phyloP scores from a whole-genome alignment of 92 coral and sea anemone species.

The Meandrina meandrites region DNA sequence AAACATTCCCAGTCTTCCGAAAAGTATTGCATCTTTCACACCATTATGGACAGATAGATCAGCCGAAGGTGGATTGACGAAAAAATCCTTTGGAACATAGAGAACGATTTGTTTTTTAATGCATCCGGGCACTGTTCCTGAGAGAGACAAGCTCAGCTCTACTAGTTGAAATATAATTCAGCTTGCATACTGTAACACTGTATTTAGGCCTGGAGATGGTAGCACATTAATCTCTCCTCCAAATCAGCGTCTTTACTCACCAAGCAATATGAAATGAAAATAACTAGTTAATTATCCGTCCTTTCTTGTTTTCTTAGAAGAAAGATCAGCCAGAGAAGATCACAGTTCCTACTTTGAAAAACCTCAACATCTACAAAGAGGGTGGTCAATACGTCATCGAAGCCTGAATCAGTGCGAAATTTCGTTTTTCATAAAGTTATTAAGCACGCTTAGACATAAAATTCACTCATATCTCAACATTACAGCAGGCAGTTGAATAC shows the following conservation, averaged over 20 bases:
- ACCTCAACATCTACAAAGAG: constrained; percentile 77
- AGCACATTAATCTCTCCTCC: no score
- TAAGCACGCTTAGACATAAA: neutral
- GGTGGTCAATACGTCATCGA: constrained; percentile 74
- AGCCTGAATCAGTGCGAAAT: constrained; percentile 48
- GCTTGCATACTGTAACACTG: neutral
- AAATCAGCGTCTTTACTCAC: no score
- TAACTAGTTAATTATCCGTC: no score
- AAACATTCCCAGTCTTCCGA: no score
- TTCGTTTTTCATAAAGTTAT: neutral
- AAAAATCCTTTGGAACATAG: no score
- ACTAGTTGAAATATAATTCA: neutral
- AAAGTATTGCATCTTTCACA: no score
- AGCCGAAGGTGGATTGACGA: no score
- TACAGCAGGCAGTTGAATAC: neutral
- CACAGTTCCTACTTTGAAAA: constrained; percentile 68
- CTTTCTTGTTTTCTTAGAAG: constrained; percentile 6
- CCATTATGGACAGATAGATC: no score
- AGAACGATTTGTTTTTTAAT: no score
- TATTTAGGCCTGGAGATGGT: neutral
- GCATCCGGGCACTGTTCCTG: no score
- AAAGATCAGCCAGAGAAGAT: constrained; percentile 54
- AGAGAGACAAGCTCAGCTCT: no score
- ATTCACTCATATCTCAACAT: neutral
- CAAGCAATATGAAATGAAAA: no score